Evolutionary conservation across 2,888 invertebrate species (phyloP), one percentile per base, ranked within the genome.

Genomic region (Caenorhabditis macrosperma): DNA sequence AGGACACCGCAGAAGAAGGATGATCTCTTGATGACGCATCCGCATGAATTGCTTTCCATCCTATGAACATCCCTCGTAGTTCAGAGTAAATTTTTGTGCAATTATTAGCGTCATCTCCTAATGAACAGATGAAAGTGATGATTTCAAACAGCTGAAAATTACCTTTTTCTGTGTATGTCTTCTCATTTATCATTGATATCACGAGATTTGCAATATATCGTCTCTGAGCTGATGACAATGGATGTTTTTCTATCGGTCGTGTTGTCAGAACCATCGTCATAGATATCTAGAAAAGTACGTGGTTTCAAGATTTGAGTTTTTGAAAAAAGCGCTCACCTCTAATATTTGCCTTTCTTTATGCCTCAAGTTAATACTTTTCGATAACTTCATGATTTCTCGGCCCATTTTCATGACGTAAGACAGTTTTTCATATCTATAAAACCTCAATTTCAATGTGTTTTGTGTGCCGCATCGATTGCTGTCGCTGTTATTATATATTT

Each of bases 181-280:
- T n/a, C 17, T 66, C 26, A 46, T 69, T 77, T 20, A 78, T 59
- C 64, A 71, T 66, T 38, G 15, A 41, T 9, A 30, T 35, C 4
- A 77, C 44, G 1, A 26, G 12, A 60, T 78, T 78, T 15, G 77
- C 33, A 9, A 78, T 78, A 24, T 63, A 78, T 48, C 64, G 50
- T 17, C 71, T 22, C 2, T 72, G 41, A 3, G 10, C 44, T 2
- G 30, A 12, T 10, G 17, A 26, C 24, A 78, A 54, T 7, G 78
- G 78, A 57, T 67, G 69, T 28, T 46, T 46, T 4, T 54, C 72
- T 1, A 9, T n/a, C 0, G 15, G 15, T 2, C 28, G 9, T 15
- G 50, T 22, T 9, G 12, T 24, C 1, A 59, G 15, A 15, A 61
- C 35, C 22, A 55, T 54, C 0, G 48, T 7, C 20, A 72, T 30